Evolutionary conservation across 2,113 vertebrate species (phyloP).

Genomic region (Nothobranchius kuhntae): DNA sequence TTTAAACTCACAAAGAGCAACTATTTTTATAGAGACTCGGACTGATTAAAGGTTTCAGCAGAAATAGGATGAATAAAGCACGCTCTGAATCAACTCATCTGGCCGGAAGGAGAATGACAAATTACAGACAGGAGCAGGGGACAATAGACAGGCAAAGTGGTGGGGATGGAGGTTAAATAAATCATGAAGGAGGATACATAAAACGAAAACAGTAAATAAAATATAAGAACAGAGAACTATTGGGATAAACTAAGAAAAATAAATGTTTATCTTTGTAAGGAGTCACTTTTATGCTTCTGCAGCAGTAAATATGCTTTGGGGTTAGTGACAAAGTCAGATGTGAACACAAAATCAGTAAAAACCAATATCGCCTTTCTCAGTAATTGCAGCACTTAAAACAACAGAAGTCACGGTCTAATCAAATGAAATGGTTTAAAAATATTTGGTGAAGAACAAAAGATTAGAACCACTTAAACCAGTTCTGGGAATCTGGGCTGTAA

Average conservation of each 20-base stretch:
- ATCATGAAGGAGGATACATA: not conserved
- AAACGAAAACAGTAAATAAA: not conserved
- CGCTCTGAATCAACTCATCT: slow-evolving; percentile 22
- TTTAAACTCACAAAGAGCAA: not conserved
- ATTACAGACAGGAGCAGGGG: slow-evolving; percentile 40
- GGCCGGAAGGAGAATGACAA: slow-evolving; percentile 9
- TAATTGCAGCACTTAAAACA: too few species aligned
- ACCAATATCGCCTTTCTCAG: too few species aligned
- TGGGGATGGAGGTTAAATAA: slow-evolving; percentile 6
- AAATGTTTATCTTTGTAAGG: too few species aligned
- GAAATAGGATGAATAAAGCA: slow-evolving; percentile 24
- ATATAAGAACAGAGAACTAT: not conserved
- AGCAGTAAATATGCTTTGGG: too few species aligned
- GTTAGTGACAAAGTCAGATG: too few species aligned
- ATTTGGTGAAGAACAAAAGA: not conserved
- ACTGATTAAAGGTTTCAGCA: slow-evolving; percentile 45
- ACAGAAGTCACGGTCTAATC: too few species aligned
- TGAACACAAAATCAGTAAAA: too few species aligned
- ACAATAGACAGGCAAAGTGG: slow-evolving; percentile 21
- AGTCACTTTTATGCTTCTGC: too few species aligned
- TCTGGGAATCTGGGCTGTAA: slow-evolving; percentile 32
- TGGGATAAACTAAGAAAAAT: not conserved
- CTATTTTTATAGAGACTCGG: slow-evolving; percentile 18
- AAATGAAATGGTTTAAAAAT: too few species aligned
- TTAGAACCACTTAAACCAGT: slow-evolving; percentile 5